These are phyloP conservation scores for Periphyllus acericola DNA, from an alignment of 2,888 invertebrate species.

Conservation along the genomic window DNA sequence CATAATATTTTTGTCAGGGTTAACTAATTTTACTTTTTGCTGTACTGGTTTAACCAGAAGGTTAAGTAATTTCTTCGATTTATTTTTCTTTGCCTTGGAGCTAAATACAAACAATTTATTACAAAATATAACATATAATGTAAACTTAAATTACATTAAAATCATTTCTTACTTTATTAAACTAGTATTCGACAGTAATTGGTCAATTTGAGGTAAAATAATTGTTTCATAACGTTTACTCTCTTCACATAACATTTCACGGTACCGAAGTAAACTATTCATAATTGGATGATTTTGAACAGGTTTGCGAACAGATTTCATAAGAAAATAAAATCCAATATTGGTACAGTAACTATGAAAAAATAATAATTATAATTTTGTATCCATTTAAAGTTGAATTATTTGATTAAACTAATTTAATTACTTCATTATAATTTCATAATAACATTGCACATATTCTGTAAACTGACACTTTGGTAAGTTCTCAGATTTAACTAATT, in stretches of 20 bases:
- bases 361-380: too few relatives aligned
- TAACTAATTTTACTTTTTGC: not conserved
- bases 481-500: slow-evolving; percentile 73
- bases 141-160: not conserved
- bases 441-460: slow-evolving; percentile 78
- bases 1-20: not conserved
- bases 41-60: slow-evolving; percentile 18
- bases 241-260: slow-evolving; percentile 73
- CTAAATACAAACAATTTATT: not conserved
- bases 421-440: slow-evolving; percentile 74
- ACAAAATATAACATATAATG: not conserved
- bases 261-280: slow-evolving; percentile 83
- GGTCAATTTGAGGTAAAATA: slow-evolving; percentile 60
- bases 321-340: slow-evolving; percentile 83
- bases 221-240: slow-evolving; percentile 64
- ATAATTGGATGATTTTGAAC: slow-evolving; percentile 90
- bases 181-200: slow-evolving; percentile 30
- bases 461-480: slow-evolving; percentile 76
- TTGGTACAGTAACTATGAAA: slow-evolving; percentile 78
- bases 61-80: slow-evolving; percentile 51
- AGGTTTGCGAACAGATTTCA: slow-evolving; percentile 80
- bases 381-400: not conserved
- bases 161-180: slow-evolving; percentile 6
- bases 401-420: slow-evolving; percentile 32
- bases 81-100: slow-evolving; percentile 6